Evolutionary conservation across 2,113 vertebrate species (phyloP), one percentile per base, ranked within the genome.

Genomic region (Poecilia latipinna): DNA sequence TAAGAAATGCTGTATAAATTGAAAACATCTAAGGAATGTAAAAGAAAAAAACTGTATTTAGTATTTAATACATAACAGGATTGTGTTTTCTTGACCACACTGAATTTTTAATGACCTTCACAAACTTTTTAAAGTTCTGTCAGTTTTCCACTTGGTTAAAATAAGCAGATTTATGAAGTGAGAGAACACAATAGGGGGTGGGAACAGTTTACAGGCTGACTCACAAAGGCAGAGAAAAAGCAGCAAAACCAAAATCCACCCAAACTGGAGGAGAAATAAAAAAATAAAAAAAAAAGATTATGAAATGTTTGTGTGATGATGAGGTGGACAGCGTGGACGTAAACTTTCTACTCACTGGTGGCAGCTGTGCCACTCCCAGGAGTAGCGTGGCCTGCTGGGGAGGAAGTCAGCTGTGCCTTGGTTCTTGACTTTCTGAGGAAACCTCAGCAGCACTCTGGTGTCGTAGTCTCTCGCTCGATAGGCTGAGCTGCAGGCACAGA

Each of bases 361-460:
- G 94, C 98, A 99, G 86, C 98, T 99, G 95, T 99, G 98, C 98
- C 98, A 99, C 88, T 99, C 98, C 98, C 98, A 99, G 62, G 97
- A 95, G 80, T 99, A 98, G 86, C 98, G 96, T 28, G 98, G 98
- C 84, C 97, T 93, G 91, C 94, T 99, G 75, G 98, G 98, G 71
- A 98, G 93, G 85, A 99, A 99, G 90, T 99, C 98, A 0, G 97
- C 96, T 0, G 98, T 99, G n/a, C 98, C 98, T 94, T 99, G 98
- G 87, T 99, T 99, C 93, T 98, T 99, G 84, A 99, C 98, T 91
- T 96, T 95, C 83, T 99, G 98, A 1, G 98, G 97, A 87, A 99
- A 99, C 82, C 98, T 95, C 76, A 99, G 94, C 82, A 99, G 95
- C 93, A 99, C 96, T 0, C 97, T 95, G 5, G 95, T 97, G 91